Evolutionary conservation across 2,797 vertebrate genomes (phyloP), one percentile per base, ranked within the genome.

Genomic region (Gadopsis marmoratus): DNA sequence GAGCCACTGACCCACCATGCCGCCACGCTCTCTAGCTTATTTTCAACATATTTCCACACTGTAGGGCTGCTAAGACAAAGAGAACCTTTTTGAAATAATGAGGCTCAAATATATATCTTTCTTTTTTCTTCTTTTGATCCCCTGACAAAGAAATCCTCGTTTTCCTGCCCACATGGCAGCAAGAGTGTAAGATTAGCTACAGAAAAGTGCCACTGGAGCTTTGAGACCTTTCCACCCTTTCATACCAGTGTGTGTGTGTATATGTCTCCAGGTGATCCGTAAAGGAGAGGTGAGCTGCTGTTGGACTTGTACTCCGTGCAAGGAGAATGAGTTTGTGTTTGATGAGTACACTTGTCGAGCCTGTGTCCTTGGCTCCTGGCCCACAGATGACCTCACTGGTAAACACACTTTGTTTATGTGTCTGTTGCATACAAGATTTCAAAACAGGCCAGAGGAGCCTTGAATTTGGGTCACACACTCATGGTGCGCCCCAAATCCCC

Each of bases 231-330:
- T 69, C 37, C 7, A 6, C 74, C 58, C 67, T 81, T 70, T 78
- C 51, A 67, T 67, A 59, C 59, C 59, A 3, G 33, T 64, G 53
- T 58, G 39, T 70, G 72, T 50, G 63, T 41, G 29, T 70, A 62
- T 50, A 47, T 43, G 74, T 86, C 37, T 76, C 67, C 84, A 99
- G 98, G 98, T 99, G 79, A 99, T 99, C 86, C 97, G 98, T 76
- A 99, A 99, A 93, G 98, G 98, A 80, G 98, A 99, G 93, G 98
- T 99, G 82, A 99, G 98, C 91, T 99, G 98, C 78, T 99, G 98
- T 31, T 99, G 98, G 98, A 99, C 98, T 21, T 99, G 98, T 65
- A 99, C 98, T 6, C 97, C 97, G 5, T 99, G 98, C 82, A 99
- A 99, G 88, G 98, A 99, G n/a, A 99, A 99, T 0, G 98, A 99